Percentiles rank a stretch among this genome's conserved stretches.
Evolutionary conservation across 2,797 vertebrate species (phyloP).

Genomic region (Enteromius afrohamiltoni): DNA sequence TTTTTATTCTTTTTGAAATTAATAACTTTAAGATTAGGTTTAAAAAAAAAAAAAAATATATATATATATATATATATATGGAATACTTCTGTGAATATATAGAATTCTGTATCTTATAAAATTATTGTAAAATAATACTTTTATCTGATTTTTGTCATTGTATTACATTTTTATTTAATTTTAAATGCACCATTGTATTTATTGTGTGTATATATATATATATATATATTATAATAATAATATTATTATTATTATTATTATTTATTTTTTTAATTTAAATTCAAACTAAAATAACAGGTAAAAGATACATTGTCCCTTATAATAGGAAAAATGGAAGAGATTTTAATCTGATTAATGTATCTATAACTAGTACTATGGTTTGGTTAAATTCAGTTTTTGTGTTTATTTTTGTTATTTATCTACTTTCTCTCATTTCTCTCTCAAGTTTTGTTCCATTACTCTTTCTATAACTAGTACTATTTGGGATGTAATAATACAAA

Average conservation of each 20-base stretch:
- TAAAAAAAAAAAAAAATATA: no score
- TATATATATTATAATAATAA: no score
- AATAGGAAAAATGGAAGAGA: neutral
- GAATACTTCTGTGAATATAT: neutral
- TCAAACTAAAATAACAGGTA: neutral
- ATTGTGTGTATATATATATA: neutral
- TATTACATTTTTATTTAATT: fast-evolving
- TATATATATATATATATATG: neutral
- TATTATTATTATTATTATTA: no score
- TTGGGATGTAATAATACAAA: neutral
- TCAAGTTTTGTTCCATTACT: neutral
- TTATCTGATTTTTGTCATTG: neutral
- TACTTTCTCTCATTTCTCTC: neutral
- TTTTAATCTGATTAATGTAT: neutral
- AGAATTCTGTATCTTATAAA: neutral
- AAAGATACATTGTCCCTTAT: neutral
- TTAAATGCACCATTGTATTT: neutral
- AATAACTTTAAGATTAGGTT: neutral
- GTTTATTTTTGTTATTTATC: neutral
- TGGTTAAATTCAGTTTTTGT: neutral
- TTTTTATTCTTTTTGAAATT: neutral
- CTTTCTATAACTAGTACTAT: neutral
- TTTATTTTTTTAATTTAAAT: neutral
- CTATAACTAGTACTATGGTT: neutral
- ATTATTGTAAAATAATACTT: neutral